Conservation (phyloP, 1,140 invertebrate species). For the Drosophila pseudoananassae region DNA sequence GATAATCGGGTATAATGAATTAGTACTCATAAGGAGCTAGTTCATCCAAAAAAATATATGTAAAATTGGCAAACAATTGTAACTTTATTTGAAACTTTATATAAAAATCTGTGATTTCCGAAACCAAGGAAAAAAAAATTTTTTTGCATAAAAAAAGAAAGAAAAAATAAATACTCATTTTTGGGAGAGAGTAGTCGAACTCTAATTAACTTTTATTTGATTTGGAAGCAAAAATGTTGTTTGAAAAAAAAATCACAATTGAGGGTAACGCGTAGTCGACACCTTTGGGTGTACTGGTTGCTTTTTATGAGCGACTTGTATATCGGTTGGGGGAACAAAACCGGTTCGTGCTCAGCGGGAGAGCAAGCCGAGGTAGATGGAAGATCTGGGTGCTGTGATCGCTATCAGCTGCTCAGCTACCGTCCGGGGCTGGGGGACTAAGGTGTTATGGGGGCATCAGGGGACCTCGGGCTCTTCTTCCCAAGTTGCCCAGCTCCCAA, state of each 20-base stretch:
- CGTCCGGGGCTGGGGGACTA: not conserved
- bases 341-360: conserved; percentile 1
- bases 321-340: not conserved
- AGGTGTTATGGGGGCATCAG: conserved; percentile 13
- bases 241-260: not conserved
- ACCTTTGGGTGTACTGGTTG: not conserved
- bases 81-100: too few species aligned
- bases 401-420: conserved; percentile 1
- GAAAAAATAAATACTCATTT: not conserved
- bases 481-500: not conserved
- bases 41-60: not conserved
- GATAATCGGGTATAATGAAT: conserved; percentile 16
- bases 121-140: not conserved
- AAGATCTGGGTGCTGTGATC: not conserved
- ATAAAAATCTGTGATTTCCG: not conserved
- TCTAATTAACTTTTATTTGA: not conserved
- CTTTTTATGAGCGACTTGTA: not conserved
- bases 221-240: too few species aligned
- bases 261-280: not conserved
- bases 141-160: not conserved
- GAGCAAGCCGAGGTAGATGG: not conserved
- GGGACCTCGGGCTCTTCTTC: conserved; percentile 26
- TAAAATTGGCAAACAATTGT: conserved; percentile 6
- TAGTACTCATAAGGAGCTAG: not conserved
- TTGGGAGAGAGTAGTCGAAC: not conserved